Base-by-base conservation (phyloP, 2,797 vertebrate species). In the Mormyrus hasselquistii region DNA sequence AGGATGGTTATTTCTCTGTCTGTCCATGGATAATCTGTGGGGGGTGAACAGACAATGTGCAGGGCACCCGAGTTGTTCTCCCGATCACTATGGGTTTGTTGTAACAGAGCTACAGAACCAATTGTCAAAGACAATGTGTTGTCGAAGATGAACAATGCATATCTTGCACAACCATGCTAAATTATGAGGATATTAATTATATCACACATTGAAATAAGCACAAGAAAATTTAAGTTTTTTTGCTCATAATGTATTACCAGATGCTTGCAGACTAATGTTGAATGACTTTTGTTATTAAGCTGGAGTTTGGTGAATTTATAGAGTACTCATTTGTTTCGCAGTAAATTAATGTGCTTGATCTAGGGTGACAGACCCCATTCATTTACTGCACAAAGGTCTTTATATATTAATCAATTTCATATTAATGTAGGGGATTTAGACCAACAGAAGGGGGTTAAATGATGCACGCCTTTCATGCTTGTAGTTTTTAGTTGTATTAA, bases 371-470 rank as follows among this genome's bases (percentile, higher is more conserved):
- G 12, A 73, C 1, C 29, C 29, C 29, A 29, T 73, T 73, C 1
- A 38, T 73, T 73, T 73, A 34, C 65, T 73, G 65, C 38, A 38
- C 38, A 73, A 73, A 38, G 25, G 10, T 86, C 12, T 55, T 86
- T 53, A 86, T 38, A 53, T 29, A 22, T 86, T 22, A 53, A 34
- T 86, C 49, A 55, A 9, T 53, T 53, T 49, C 38, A 38, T 73
- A 73, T 73, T 73, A 73, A 38, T 38, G 12, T 41, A 83, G 41
- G 84, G 47, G 44, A 69, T 73, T 62, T 53, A 84, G 47, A 62
- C 9, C 29, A 38, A 73, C 34, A 89, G 57, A 82, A 57, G 88
- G 79, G 55, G 79, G 55, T 49, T n/a, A 89, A 84, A 79, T 89
- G 47, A 89, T 38, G 29, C 12, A 50, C 19, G 25, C 55, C 53